phyloP scores from a whole-genome alignment of 2,797 vertebrate genomes.

The Gouania willdenowi region DNA sequence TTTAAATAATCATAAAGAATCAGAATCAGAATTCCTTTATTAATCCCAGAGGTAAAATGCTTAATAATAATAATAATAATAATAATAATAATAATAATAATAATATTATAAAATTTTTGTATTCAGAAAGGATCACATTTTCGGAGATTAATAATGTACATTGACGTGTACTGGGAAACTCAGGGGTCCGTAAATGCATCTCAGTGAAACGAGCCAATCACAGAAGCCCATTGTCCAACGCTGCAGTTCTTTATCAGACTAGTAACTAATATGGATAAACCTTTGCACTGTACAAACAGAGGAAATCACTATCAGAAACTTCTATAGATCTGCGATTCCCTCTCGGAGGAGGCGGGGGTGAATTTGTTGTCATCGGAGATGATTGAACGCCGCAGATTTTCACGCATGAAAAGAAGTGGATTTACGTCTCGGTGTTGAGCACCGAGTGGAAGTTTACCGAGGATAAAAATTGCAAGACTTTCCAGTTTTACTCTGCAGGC shows the following conservation, averaged over 20 bases:
- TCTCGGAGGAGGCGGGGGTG: conserved; percentile 27
- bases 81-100: no score
- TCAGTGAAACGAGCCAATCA: conserved; percentile 33
- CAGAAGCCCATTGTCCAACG: accelerated
- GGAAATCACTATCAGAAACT: accelerated
- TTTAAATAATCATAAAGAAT: no score
- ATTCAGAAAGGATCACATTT: no score
- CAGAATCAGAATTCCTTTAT: no score
- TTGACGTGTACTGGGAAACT: no score
- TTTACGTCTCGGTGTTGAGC: conserved; percentile 6
- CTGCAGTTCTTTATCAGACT: conserved; percentile 4
- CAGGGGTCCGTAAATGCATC: conserved; percentile 24
- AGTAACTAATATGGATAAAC: not conserved
- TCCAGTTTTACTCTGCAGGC: no score
- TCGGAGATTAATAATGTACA: no score
- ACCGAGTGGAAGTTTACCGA: conserved; percentile 28
- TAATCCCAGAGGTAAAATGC: no score
- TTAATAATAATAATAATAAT: no score
- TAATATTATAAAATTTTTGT: no score
- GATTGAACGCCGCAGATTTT: conserved; percentile 62
- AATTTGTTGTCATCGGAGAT: conserved; percentile 59
- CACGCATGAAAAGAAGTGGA: conserved; percentile 61
- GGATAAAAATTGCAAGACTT: not conserved
- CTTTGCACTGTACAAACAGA: no score
- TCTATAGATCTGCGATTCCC: conserved; percentile 8